Percentiles rank a stretch among this genome's conserved stretches.
phyloP scores from a whole-genome alignment of 2,113 vertebrate species.

The Mastomys coucha region DNA sequence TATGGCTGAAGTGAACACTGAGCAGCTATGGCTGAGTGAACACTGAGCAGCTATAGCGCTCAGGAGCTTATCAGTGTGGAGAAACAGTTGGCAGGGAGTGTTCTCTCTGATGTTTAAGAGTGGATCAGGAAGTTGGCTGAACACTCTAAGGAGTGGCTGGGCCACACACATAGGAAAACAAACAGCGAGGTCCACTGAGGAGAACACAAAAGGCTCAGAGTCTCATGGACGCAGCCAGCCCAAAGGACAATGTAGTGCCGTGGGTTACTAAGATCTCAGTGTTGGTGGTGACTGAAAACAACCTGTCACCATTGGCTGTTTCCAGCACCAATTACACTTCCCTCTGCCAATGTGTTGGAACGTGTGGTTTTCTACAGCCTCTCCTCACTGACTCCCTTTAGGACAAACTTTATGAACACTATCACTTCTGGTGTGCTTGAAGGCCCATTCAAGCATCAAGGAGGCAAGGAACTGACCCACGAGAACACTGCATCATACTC shows the following conservation, averaged over 20 bases:
- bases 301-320: not conserved
- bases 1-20: too few species aligned
- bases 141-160: conserved; percentile 67
- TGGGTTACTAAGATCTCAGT: not conserved
- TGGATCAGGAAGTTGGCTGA: conserved; percentile 51
- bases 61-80: conserved; percentile 12
- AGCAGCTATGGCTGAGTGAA: too few species aligned
- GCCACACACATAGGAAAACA: conserved; percentile 68
- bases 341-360: not conserved
- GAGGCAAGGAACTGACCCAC: not conserved
- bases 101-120: conserved; percentile 44
- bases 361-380: not conserved
- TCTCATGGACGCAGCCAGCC: not conserved
- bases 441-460: not conserved
- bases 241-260: not conserved
- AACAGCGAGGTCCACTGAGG: conserved; percentile 47
- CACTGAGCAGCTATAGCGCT: not conserved
- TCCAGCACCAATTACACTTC: not conserved
- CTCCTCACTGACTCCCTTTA: not conserved
- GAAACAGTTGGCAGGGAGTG: conserved; percentile 41
- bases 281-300: not conserved
- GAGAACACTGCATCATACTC: not conserved
- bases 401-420: not conserved
- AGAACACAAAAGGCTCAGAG: not conserved
- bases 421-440: not conserved